phyloP scores from a whole-genome alignment of 2,113 vertebrate genomes.

The Heterochromis multidens region DNA sequence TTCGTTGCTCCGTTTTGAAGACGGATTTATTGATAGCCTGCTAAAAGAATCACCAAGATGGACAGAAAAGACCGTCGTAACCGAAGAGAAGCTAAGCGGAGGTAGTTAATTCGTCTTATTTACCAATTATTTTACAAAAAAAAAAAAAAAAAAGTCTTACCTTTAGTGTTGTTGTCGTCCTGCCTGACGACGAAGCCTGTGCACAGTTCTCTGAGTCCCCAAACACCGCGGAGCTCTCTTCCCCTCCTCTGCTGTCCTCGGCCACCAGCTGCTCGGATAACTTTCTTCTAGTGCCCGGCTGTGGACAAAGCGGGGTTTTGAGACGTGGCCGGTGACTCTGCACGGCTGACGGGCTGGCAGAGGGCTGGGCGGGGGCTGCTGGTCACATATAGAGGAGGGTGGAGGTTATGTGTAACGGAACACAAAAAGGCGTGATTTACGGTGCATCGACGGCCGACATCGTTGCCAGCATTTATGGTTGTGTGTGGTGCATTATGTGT shows the following conservation, averaged over 20 bases:
- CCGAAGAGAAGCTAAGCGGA: rapidly evolving
- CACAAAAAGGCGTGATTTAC: neutral
- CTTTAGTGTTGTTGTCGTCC: neutral
- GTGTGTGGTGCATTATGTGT: neutral
- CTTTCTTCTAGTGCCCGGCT: neutral
- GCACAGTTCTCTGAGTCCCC: neutral
- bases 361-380: neutral
- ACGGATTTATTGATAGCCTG: rapidly evolving
- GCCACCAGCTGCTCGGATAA: neutral
- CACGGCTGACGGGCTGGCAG: neutral
- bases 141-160: neutral
- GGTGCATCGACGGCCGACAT: rapidly evolving
- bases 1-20: neutral
- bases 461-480: neutral
- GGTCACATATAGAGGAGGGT: neutral
- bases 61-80: neutral
- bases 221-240: neutral
- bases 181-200: neutral
- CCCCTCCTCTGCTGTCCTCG: neutral
- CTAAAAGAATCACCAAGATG: neutral
- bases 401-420: neutral
- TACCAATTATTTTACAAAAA: neutral
- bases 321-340: conserved; percentile 42
- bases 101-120: neutral
- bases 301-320: neutral